These are phyloP conservation scores for Drosophila lacteicornis DNA, from an alignment of 1,140 invertebrate species.

Conservation along the genomic window DNA sequence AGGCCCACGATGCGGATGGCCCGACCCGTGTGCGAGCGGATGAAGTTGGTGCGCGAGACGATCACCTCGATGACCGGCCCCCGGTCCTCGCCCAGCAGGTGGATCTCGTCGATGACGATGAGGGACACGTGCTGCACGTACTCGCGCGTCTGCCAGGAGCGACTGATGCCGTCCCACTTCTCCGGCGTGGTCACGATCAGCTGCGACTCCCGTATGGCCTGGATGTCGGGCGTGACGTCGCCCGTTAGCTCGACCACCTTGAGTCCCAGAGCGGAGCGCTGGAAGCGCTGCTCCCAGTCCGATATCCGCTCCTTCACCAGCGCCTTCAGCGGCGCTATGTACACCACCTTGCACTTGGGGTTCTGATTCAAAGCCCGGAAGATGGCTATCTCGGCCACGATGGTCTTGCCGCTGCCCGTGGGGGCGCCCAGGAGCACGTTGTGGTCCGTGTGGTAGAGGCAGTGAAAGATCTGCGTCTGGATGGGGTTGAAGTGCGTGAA, in stretches of 20 bases:
- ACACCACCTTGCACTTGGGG: constrained; percentile 96
- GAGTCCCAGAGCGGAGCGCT: constrained; percentile 89
- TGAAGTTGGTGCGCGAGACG: constrained; percentile 95
- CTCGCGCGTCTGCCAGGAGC: constrained; percentile 98
- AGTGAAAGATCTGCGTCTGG: constrained; percentile 99
- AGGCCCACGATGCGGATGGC: constrained; percentile 95
- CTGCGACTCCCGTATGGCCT: constrained; percentile 92
- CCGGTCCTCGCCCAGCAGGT: constrained; percentile 96
- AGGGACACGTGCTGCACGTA: constrained; percentile 97
- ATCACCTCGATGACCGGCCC: constrained; percentile 95
- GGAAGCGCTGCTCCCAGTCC: constrained; percentile 97
- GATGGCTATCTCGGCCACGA: constrained; percentile 98
- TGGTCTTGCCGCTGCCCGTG: constrained; percentile 99
- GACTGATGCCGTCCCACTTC: constrained; percentile 99
- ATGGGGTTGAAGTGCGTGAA: constrained; percentile 99
- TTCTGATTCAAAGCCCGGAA: constrained; percentile 95
- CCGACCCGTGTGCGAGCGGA: constrained; percentile 92
- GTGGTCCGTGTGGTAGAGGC: constrained; percentile 96
- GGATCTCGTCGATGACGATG: constrained; percentile 99
- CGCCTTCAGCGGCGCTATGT: constrained; percentile 99
- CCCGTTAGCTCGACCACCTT: constrained; percentile 98
- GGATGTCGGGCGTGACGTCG: constrained; percentile 97
- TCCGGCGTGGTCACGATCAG: constrained; percentile 99
- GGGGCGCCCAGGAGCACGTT: constrained; percentile 98
- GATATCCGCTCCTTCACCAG: constrained; percentile 97